A percentile compares a stretch with the other conserved stretches of the same genome.
These are phyloP conservation scores for Apis florea DNA, from an alignment of 1,140 invertebrate species.

Conservation along the genomic window DNA sequence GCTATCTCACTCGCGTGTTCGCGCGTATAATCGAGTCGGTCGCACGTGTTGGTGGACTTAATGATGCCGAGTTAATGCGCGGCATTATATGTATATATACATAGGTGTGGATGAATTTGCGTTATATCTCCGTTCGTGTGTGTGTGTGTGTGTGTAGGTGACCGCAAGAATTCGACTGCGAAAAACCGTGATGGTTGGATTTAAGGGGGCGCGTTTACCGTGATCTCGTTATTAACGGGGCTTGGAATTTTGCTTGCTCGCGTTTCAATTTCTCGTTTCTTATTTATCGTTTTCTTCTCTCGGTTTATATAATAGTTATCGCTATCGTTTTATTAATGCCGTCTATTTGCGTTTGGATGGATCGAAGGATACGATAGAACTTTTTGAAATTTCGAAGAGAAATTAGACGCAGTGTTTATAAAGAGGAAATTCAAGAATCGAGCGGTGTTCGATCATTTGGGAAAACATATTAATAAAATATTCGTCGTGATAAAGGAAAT, in stretches of 20 bases:
- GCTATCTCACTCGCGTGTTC: not conserved
- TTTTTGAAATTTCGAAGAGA: too few species aligned
- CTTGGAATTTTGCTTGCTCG: not conserved
- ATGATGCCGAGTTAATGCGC: slow-evolving; percentile 22
- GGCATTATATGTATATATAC: not conserved
- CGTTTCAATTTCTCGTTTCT: not conserved
- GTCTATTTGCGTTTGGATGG: too few species aligned
- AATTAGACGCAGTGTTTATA: too few species aligned
- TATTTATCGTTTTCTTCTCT: not conserved
- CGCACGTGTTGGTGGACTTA: slow-evolving; percentile 8
- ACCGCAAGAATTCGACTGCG: not conserved
- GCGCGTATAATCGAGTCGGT: not conserved
- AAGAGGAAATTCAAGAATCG: too few species aligned
- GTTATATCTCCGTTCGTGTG: not conserved
- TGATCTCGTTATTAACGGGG: not conserved
- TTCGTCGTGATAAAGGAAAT: too few species aligned
- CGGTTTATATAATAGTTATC: too few species aligned
- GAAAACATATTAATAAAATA: too few species aligned
- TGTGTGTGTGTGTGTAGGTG: not conserved
- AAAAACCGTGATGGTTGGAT: not conserved
- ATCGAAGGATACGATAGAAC: too few species aligned
- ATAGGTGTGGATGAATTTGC: too few species aligned
- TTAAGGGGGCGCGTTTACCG: not conserved
- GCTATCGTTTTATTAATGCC: too few species aligned
- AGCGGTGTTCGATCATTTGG: too few species aligned